Conservation (phyloP, 2,888 invertebrate genomes). For the Perithous albicinctus region DNA sequence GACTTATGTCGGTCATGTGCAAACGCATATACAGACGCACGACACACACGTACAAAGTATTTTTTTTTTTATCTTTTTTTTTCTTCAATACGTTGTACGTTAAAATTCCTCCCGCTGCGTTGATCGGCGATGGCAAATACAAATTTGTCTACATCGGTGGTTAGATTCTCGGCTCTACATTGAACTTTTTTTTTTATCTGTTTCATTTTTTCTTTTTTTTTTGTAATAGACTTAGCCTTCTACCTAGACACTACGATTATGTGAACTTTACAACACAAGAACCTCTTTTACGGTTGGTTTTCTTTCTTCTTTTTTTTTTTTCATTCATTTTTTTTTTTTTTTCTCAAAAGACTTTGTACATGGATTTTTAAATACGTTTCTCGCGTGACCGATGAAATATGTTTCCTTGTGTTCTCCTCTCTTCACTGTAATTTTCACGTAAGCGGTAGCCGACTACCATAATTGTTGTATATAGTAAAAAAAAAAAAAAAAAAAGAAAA, state of each 20-base stretch:
- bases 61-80: no score
- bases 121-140: slow-evolving; percentile 81
- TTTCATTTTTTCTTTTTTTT: slow-evolving; percentile 78
- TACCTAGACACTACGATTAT: slow-evolving; percentile 84
- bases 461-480: slow-evolving; percentile 32
- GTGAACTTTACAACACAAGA: slow-evolving; percentile 85
- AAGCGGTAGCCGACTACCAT: slow-evolving; percentile 7
- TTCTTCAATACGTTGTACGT: slow-evolving; percentile 38
- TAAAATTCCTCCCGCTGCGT: slow-evolving; percentile 58
- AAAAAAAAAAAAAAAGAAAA: no score
- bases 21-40: slow-evolving; percentile 52
- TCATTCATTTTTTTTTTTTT: slow-evolving; percentile 27
- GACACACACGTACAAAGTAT: slow-evolving; percentile 45
- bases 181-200: slow-evolving; percentile 56
- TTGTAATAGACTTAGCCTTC: slow-evolving; percentile 82
- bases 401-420: slow-evolving; percentile 64
- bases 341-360: slow-evolving; percentile 83
- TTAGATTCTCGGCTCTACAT: slow-evolving; percentile 78
- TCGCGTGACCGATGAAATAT: slow-evolving; percentile 66
- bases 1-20: slow-evolving; percentile 49
- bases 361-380: slow-evolving; percentile 81
- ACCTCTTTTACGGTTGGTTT: slow-evolving; percentile 78
- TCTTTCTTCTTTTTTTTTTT: slow-evolving; percentile 39
- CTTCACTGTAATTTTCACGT: slow-evolving; percentile 62
- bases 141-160: slow-evolving; percentile 82